Percentiles rank a stretch among this genome's conserved stretches.
phyloP scores from a whole-genome alignment of 1,140 invertebrate species.

The Oreohelix idahoensis region DNA sequence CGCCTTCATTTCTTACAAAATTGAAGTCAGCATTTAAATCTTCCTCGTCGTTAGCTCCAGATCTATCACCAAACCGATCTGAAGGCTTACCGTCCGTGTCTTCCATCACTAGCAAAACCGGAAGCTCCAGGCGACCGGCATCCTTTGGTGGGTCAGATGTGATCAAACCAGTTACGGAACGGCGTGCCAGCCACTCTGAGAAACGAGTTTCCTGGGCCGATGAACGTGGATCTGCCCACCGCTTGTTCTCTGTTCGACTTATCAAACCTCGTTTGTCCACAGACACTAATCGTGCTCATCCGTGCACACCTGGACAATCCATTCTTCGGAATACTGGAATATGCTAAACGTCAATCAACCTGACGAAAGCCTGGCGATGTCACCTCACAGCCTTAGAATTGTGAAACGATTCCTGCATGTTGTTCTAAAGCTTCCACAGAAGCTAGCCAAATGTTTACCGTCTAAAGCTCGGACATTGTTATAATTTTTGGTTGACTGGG shows the following conservation, averaged over 20 bases:
- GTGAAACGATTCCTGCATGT: too few relatives aligned
- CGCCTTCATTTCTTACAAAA: neutral
- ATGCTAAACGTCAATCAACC: neutral
- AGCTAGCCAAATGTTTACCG: too few relatives aligned
- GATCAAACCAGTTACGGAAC: neutral
- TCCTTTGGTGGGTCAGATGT: neutral
- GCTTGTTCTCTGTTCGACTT: neutral
- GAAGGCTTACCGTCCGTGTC: neutral
- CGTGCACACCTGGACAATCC: neutral
- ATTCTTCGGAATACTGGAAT: slow-evolving; percentile 6
- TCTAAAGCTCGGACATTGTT: too few relatives aligned
- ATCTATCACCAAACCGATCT: neutral
- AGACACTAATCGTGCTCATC: neutral
- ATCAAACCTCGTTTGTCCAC: neutral
- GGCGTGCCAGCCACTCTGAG: neutral
- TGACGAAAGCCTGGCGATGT: too few relatives aligned
- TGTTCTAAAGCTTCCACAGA: too few relatives aligned
- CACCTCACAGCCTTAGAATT: too few relatives aligned
- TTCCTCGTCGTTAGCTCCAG: neutral
- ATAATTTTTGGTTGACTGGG: neutral
- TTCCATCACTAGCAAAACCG: neutral
- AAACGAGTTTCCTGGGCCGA: neutral
- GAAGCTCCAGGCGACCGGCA: neutral
- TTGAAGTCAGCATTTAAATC: slow-evolving; percentile 3
- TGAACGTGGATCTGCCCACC: neutral